These are phyloP conservation scores for Iguana delicatissima DNA, from an alignment of 2,797 vertebrate species.

Conservation along the genomic window DNA sequence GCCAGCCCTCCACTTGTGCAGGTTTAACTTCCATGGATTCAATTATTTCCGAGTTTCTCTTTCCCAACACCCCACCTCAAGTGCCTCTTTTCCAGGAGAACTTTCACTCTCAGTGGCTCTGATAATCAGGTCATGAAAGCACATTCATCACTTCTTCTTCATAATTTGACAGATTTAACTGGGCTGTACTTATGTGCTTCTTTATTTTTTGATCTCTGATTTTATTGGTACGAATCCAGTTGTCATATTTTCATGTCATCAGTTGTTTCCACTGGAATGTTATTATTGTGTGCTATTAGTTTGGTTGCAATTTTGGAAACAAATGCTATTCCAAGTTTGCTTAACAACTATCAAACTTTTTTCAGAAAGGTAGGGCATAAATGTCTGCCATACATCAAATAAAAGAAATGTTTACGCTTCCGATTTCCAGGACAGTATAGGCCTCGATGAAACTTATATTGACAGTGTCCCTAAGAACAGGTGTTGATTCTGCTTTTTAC, in stretches of 20 bases:
- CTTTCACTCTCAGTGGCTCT: too few relatives aligned
- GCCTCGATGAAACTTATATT: not conserved
- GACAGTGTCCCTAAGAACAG: not conserved
- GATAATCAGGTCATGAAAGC: not conserved
- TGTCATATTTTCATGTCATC: conserved; percentile 1
- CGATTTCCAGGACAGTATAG: not conserved
- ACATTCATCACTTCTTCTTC: not conserved
- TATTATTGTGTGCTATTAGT: not conserved
- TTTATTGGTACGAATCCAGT: not conserved
- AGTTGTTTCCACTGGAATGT: too few relatives aligned
- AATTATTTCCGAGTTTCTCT: too few relatives aligned
- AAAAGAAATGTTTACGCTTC: not conserved
- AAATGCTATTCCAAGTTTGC: not conserved
- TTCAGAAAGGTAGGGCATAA: not conserved
- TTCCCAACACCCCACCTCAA: too few relatives aligned
- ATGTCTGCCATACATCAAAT: not conserved
- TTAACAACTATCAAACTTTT: too few relatives aligned
- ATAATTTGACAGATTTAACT: not conserved
- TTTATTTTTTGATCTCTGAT: not conserved
- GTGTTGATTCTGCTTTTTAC: conserved; percentile 13
- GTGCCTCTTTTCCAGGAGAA: too few relatives aligned
- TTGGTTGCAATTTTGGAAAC: not conserved
- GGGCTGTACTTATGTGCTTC: not conserved
- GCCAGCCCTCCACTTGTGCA: too few relatives aligned
- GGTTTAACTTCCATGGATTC: too few relatives aligned